Conservation (phyloP, 2,888 invertebrate genomes). For the Drosophila quasianomalipes region DNA sequence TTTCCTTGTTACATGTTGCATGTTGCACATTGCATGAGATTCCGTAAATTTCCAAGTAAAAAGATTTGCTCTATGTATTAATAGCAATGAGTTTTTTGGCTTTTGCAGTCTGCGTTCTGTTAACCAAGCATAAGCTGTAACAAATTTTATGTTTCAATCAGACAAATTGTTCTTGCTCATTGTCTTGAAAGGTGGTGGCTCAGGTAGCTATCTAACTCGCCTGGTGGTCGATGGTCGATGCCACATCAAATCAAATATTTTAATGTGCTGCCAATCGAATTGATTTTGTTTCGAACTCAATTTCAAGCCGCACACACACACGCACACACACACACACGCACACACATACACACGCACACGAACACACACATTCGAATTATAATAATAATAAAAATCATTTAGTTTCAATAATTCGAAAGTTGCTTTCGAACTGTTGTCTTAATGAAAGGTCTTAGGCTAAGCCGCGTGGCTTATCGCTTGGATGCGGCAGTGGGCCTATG, state of each 20-base stretch:
- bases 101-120: constrained; percentile 28
- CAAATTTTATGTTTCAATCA: constrained; percentile 78
- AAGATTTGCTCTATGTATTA: constrained; percentile 53
- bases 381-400: constrained; percentile 68
- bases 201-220: constrained; percentile 49
- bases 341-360: neutral
- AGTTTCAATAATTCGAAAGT: constrained; percentile 77
- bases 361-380: constrained; percentile 28
- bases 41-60: constrained; percentile 68
- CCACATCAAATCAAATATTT: constrained; percentile 73
- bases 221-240: constrained; percentile 63
- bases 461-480: constrained; percentile 55
- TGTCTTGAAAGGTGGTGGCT: constrained; percentile 2
- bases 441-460: constrained; percentile 66
- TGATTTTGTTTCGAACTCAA: constrained; percentile 58
- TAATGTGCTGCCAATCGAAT: constrained; percentile 78
- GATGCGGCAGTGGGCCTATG: constrained; percentile 29
- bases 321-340: constrained; percentile 12
- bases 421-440: constrained; percentile 54
- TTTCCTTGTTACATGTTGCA: constrained; percentile 63
- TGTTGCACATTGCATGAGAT: constrained; percentile 66
- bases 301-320: constrained; percentile 40
- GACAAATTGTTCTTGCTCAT: constrained; percentile 49
- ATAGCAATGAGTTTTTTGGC: constrained; percentile 44
- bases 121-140: constrained; percentile 66